Conservation (phyloP, 2,113 vertebrate species). For the Craseonycteris thonglongyai region DNA sequence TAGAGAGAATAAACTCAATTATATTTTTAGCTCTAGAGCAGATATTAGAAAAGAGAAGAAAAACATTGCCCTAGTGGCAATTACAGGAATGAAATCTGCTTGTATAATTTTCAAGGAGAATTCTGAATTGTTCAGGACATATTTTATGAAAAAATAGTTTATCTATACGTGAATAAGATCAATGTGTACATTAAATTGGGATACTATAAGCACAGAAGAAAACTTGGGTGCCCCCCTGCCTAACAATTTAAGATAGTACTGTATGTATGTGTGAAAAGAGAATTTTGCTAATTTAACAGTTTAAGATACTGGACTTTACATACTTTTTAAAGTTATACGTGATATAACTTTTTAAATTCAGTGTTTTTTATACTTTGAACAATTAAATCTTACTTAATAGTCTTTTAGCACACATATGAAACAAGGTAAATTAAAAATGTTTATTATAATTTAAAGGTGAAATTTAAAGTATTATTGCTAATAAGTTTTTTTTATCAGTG, state of each 20-base stretch:
- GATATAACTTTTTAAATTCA: background rate
- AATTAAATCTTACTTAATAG: background rate
- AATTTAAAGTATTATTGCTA: background rate
- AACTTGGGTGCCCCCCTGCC: background rate
- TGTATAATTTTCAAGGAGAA: background rate
- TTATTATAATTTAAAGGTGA: background rate
- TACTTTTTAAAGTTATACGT: background rate
- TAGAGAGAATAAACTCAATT: slow-evolving; percentile 26
- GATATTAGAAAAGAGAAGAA: background rate
- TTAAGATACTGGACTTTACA: background rate
- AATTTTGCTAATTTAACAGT: background rate
- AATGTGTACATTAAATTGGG: background rate
- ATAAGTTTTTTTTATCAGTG: background rate
- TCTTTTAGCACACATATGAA: background rate
- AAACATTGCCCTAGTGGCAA: background rate
- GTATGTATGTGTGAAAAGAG: background rate
- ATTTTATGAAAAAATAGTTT: background rate
- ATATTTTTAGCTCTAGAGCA: background rate
- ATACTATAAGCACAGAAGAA: background rate
- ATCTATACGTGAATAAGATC: background rate
- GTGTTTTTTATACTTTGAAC: background rate
- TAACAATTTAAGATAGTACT: background rate
- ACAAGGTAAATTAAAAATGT: background rate
- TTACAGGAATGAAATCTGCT: background rate
- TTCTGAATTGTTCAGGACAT: background rate